phyloP scores from a whole-genome alignment of 2,888 invertebrate species.

The Myopa tessellatipennis region DNA sequence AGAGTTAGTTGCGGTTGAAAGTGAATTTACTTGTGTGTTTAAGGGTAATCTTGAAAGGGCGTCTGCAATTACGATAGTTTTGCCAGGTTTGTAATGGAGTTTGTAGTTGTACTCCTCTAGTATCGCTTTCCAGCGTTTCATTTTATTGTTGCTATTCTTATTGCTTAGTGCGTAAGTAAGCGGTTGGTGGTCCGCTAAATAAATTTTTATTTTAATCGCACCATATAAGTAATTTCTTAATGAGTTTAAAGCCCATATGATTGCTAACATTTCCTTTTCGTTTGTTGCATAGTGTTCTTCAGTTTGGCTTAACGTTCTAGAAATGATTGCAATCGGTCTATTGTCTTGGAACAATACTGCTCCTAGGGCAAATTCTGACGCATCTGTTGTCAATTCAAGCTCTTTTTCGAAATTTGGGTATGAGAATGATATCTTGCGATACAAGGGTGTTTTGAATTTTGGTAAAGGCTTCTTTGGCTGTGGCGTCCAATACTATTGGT shows the following conservation, averaged over 20 bases:
- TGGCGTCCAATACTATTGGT: background rate
- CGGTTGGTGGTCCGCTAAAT: conserved; percentile 42
- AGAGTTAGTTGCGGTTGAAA: conserved; percentile 29
- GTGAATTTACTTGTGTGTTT: conserved; percentile 8
- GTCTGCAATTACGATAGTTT: conserved; percentile 38
- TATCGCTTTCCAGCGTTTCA: conserved; percentile 45
- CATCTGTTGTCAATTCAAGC: conserved; percentile 43
- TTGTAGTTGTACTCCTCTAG: conserved; percentile 46
- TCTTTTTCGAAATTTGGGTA: conserved; percentile 42
- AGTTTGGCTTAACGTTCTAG: conserved; percentile 4
- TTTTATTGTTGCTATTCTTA: conserved; percentile 42
- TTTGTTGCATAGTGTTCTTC: background rate
- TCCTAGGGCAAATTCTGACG: conserved; percentile 40
- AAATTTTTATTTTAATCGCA: background rate
- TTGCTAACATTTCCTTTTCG: background rate
- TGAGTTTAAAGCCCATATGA: background rate
- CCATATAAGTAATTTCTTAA: background rate
- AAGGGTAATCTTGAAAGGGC: conserved; percentile 40
- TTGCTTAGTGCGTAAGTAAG: conserved; percentile 43
- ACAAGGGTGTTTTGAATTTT: conserved; percentile 1
- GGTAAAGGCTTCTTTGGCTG: conserved; percentile 18
- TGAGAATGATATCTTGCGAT: conserved; percentile 24
- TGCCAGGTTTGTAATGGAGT: conserved; percentile 43
- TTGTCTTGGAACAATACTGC: conserved; percentile 40
- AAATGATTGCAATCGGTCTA: conserved; percentile 35